phyloP scores from a whole-genome alignment of 2,888 invertebrate genomes.

The Drosophila leonis region DNA sequence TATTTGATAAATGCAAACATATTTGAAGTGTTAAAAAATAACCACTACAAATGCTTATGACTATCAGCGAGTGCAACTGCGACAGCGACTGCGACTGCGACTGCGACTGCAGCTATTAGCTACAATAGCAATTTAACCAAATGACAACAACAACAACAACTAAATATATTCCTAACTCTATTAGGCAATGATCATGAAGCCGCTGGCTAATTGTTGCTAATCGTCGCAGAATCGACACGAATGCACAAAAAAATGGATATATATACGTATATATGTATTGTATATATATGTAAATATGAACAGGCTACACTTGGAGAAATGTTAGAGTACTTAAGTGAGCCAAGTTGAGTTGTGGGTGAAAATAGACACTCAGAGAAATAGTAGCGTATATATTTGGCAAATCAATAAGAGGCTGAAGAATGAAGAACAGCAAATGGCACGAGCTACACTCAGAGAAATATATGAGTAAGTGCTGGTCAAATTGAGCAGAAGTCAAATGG shows the following conservation, averaged over 20 bases:
- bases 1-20: conserved; percentile 60
- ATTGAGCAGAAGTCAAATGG: too few relatives aligned
- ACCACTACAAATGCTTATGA: not conserved
- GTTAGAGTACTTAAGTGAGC: not conserved
- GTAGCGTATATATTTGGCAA: not conserved
- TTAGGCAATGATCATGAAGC: conserved; percentile 71
- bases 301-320: conserved; percentile 6
- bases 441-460: not conserved
- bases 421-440: not conserved
- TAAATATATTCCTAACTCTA: conserved; percentile 48
- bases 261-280: too few relatives aligned
- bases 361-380: not conserved
- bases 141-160: conserved; percentile 38
- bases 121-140: conserved; percentile 46
- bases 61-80: not conserved
- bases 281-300: conserved; percentile 10
- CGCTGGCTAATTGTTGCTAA: conserved; percentile 75
- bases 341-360: not conserved
- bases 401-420: not conserved
- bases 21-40: conserved; percentile 3
- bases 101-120: conserved; percentile 16
- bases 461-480: not conserved
- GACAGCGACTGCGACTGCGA: not conserved
- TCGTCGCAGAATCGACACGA: conserved; percentile 74
- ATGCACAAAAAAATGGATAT: conserved; percentile 38